Evolutionary conservation across 2,113 vertebrate species (phyloP).

Genomic region (Neotoma lepida): DNA sequence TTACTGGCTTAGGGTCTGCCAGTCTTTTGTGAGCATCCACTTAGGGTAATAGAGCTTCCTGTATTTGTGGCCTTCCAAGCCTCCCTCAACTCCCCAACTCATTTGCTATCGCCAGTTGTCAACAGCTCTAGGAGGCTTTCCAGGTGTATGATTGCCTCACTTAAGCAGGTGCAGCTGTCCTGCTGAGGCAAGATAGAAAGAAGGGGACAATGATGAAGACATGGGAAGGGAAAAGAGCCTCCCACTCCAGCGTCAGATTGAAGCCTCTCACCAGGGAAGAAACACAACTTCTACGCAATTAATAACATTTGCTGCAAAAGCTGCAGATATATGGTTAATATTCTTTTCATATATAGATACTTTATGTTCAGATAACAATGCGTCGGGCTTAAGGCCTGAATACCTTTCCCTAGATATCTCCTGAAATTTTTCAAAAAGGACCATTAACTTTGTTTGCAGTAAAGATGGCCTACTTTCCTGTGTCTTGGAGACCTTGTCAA

Average conservation of each 20-base stretch:
- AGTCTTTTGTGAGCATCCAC: neutral
- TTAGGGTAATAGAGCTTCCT: too few species aligned
- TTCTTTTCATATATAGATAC: neutral
- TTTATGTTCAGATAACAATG: neutral
- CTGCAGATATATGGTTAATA: neutral
- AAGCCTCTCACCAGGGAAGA: neutral
- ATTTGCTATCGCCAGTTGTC: neutral
- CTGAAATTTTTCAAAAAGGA: neutral
- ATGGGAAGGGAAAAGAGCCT: neutral
- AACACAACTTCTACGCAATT: neutral
- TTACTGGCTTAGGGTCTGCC: neutral
- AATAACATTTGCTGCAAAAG: neutral
- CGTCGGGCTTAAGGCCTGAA: neutral
- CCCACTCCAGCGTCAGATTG: neutral
- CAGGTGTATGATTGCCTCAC: neutral
- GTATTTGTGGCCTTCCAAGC: neutral
- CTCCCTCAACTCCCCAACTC: neutral
- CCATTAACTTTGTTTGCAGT: neutral
- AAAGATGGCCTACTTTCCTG: neutral
- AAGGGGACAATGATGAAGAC: neutral
- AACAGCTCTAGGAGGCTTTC: neutral
- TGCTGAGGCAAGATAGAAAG: neutral
- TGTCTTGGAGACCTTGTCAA: neutral
- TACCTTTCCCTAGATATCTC: neutral
- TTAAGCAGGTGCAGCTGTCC: neutral